phyloP scores from a whole-genome alignment of 92 coral and sea anemone species.

The Paramuricea clavata region DNA sequence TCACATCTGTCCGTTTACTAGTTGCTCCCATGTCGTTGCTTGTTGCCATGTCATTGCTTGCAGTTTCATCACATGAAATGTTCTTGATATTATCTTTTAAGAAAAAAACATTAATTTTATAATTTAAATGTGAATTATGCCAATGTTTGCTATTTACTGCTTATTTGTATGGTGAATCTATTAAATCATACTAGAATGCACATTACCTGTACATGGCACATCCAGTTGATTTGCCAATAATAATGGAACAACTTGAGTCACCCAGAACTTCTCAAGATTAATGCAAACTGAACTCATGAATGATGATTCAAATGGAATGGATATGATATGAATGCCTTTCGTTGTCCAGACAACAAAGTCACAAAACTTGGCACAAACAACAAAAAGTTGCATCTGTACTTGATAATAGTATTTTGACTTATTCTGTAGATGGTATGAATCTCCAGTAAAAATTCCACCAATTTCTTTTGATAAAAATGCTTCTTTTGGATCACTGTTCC shows the following conservation, averaged over 20 bases:
- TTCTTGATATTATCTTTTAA: too few relatives aligned
- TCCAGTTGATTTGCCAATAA: not conserved
- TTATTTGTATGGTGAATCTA: too few relatives aligned
- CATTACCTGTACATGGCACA: not conserved
- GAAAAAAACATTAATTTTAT: too few relatives aligned
- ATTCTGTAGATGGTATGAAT: not conserved
- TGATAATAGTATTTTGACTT: conserved; percentile 26
- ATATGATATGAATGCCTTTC: conserved; percentile 5
- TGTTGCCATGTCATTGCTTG: not conserved
- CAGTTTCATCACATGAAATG: too few relatives aligned
- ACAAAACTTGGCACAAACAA: not conserved
- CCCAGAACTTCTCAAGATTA: conserved; percentile 32
- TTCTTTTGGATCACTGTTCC: conserved; percentile 5
- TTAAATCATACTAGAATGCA: not conserved
- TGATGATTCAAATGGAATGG: not conserved
- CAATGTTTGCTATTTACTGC: too few relatives aligned
- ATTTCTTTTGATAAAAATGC: conserved; percentile 35
- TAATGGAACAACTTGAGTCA: conserved; percentile 25
- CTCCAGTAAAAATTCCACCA: not conserved
- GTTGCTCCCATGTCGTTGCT: not conserved
- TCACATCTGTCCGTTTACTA: not conserved
- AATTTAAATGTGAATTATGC: too few relatives aligned
- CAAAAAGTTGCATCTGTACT: conserved; percentile 39
- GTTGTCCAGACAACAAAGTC: conserved; percentile 45
- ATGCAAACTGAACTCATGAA: conserved; percentile 8